Base-by-base conservation (phyloP, 2,888 invertebrate species). In the Imbricaverruca yamaguchii region DNA sequence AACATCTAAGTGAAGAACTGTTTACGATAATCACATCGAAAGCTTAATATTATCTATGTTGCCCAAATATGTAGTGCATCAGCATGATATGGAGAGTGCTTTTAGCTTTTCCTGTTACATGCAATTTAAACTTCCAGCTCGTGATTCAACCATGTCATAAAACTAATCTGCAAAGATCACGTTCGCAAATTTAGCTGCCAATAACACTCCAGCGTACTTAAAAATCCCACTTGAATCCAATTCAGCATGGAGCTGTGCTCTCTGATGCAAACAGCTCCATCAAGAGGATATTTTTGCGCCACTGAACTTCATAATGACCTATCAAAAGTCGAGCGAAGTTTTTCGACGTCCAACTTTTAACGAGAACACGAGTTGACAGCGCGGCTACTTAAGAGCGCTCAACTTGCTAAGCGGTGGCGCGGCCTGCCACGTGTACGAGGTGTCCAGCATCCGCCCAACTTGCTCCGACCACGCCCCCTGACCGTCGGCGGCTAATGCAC, bases 231-330 rank as follows among this genome's bases (percentile, higher is more conserved):
- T 39, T 39, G 39, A 39, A 39, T 39, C 39, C 39, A 39, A 39
- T 39, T 39, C 18, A 67, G 23, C 7, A 23, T 67, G 12, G 12
- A 25, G 9, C 25, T 13, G 25, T 6, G n/a, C 23, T 67, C n/a
- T 25, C 67, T 25, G 67, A 21, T 25, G 39, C 69, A 25, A 69
- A 69, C 67, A 67, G 25, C 15, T 39, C 15, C 23, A 25, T 69
- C 69, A 69, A 69, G 39, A 1, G 7, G 25, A 69, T 69, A 69
- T 39, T 69, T 69, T 10, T 39, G 23, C 69, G 6, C 39, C 69
- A 69, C 15, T 69, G 39, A 39, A 69, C 69, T 69, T 69, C 25
- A 69, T 69, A 69, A 69, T 69, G 69, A 15, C 23, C 69, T 39
- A 69, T 69, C 69, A 39, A 23, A 69, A 69, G 69, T 69, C 25